Evolutionary conservation across 1,140 invertebrate genomes (phyloP), one percentile per base, ranked within the genome.

Genomic region (Limonius californicus): DNA sequence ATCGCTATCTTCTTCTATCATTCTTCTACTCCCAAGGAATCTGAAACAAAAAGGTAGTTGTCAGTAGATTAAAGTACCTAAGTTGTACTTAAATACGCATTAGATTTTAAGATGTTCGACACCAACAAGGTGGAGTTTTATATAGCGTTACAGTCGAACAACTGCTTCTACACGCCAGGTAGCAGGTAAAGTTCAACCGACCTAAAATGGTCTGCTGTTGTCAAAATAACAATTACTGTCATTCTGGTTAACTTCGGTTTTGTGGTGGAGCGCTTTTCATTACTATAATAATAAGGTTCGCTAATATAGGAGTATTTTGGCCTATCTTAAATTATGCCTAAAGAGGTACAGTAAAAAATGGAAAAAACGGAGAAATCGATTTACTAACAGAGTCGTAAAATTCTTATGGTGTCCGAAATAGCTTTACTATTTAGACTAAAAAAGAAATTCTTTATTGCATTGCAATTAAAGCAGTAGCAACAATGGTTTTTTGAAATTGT

Each of bases 141-240:
- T 57, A 53, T 32, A 54, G 54, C 30, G 42, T 16, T 47, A 43
- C 60, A 62, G 23, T 18, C 21, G 54, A 56, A 12, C 60, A 57
- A 6, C 50, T n/a, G n/a, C 45, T 45, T 30, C 8, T 9, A n/a
- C 19, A 21, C 4, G n/a, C 3, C n/a, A n/a, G n/a, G n/a, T n/a
- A 12, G 35, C n/a, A 27, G 35, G 8, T 39, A 39, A 39, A 12
- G 2, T 39, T 12, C 16, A 30, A 43, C 9, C 7, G 57, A 12
- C 56, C 50, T 32, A 12, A 58, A 14, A 45, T 61, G 58, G 23
- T n/a, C 21, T 39, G 19, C 14, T 56, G 30, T 45, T 64, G 62
- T 64, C 47, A 60, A 60, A 64, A 55, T 55, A 61, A 65, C 63
- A 68, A 68, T 68, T 66, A 68, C 67, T 68, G 66, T 68, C 66